Percentiles rank a stretch among this genome's conserved stretches.
phyloP scores from a whole-genome alignment of 2,888 invertebrate genomes.

The Clusia tigrina region DNA sequence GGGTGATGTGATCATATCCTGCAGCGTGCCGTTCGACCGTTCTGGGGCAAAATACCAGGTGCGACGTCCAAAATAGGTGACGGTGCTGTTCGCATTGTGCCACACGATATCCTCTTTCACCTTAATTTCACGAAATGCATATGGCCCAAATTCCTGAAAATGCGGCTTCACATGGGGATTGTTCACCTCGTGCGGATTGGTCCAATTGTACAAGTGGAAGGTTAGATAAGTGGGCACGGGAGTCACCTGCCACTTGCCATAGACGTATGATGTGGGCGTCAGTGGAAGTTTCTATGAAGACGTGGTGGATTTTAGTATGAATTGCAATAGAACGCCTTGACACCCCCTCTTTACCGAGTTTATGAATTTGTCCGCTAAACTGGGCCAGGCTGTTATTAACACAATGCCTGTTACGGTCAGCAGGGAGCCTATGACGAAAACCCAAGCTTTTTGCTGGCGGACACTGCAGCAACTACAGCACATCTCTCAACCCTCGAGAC shows the following conservation, averaged over 20 bases:
- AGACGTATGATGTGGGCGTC: slow-evolving; percentile 70
- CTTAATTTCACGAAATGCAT: slow-evolving; percentile 68
- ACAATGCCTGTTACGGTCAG: slow-evolving; percentile 46
- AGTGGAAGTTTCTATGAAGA: slow-evolving; percentile 70
- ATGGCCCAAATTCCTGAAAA: slow-evolving; percentile 69
- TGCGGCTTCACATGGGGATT: slow-evolving; percentile 67
- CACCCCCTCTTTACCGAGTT: slow-evolving; percentile 41
- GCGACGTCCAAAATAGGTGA: slow-evolving; percentile 78
- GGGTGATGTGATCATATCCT: slow-evolving; percentile 73
- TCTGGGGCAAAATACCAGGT: slow-evolving; percentile 76
- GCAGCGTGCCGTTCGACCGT: slow-evolving; percentile 72
- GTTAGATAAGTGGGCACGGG: slow-evolving; percentile 81
- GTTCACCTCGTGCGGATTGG: slow-evolving; percentile 71
- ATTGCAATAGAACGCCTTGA: background rate
- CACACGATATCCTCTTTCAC: slow-evolving; percentile 68
- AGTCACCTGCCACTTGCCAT: slow-evolving; percentile 77
- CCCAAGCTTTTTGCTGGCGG: slow-evolving; percentile 53
- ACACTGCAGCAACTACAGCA: slow-evolving; percentile 56
- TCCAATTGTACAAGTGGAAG: slow-evolving; percentile 79
- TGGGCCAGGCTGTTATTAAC: slow-evolving; percentile 53
- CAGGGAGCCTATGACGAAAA: slow-evolving; percentile 47
- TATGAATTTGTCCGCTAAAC: slow-evolving; percentile 40
- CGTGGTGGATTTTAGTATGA: background rate
- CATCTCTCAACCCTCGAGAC: no score
- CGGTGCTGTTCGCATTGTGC: slow-evolving; percentile 72